Base-by-base conservation (phyloP, 2,797 vertebrate genomes). In the Periparus ater region DNA sequence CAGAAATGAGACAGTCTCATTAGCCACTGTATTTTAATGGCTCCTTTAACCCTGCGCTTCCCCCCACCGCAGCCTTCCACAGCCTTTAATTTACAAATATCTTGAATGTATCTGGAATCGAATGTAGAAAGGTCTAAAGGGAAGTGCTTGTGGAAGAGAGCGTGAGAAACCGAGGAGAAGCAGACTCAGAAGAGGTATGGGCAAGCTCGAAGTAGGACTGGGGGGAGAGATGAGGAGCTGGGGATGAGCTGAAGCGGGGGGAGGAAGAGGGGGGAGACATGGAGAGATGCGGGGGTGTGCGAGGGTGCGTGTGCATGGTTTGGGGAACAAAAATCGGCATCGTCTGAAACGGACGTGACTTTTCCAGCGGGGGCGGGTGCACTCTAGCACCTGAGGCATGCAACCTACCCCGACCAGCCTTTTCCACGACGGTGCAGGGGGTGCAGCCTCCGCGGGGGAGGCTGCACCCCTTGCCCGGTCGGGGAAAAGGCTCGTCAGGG, bases 401-500 rank as follows among this genome's bases (percentile, higher is more conserved):
- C 38, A 77, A 25, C 21, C 17, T 45, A 11, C 18, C 38, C 66
- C 23, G 15, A 19, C 1, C 71, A 88, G 84, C 42, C 42, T 93
- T 90, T 80, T 26, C 27, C 78, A 58, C 57, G 34, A 53, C 22
- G 30, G 61, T 40, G 45, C 61, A 50, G 62, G 76, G n/a, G 68
- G 53, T 15, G 48, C 85, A 74, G n/a, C 32, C 36, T 14, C 58
- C 68, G 48, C 17, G 29, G 36, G n/a, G 67, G 48, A 42, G 42
- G 30, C 34, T 79, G 84, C 42, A 29, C 68, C 74, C 63, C 50
- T 91, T 73, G 71, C 45, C 58, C 73, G 44, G 23, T 30, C 14
- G 70, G 68, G 76, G 58, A 54, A 85, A 95, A 96, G 55, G 75
- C 90, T 89, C 79, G 18, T 23, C 40, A 48, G 90, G 86, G 88